These are phyloP conservation scores for Chrysaora quinquecirrha DNA, from an alignment of 30 jellyfish, hydroid and myxozoan species.

Conservation along the genomic window DNA sequence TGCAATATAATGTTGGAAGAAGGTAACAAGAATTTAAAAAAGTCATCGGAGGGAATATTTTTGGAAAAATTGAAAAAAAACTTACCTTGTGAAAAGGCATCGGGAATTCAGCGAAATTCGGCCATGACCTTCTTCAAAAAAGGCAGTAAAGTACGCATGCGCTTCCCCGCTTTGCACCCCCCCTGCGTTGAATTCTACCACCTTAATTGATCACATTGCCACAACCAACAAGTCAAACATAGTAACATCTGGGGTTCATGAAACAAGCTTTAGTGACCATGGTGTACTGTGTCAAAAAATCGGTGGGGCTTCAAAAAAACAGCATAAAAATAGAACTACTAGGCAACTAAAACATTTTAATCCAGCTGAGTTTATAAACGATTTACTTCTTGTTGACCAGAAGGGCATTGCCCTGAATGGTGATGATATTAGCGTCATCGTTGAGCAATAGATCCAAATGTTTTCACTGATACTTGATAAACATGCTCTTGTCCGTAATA, in stretches of 20 bases:
- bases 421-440: conserved; percentile 26
- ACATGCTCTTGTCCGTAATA: conserved; percentile 33
- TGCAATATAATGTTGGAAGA: too few relatives aligned
- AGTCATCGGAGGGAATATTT: too few relatives aligned
- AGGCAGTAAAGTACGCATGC: too few relatives aligned
- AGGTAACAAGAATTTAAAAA: too few relatives aligned
- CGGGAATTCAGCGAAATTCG: too few relatives aligned
- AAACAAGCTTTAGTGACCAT: conserved; percentile 11
- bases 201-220: conserved; percentile 7
- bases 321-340: conserved; percentile 27
- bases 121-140: too few relatives aligned
- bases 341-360: conserved; percentile 26
- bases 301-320: conserved; percentile 27
- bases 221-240: conserved; percentile 5
- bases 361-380: conserved; percentile 6
- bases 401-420: conserved; percentile 16
- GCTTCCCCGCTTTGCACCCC: too few relatives aligned
- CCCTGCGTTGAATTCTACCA: not conserved
- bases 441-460: conserved; percentile 18
- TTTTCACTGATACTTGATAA: conserved; percentile 26
- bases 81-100: too few relatives aligned
- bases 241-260: conserved; percentile 2
- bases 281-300: conserved; percentile 30
- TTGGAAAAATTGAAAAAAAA: too few relatives aligned
- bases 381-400: conserved; percentile 10